Base-by-base conservation (phyloP, 2,888 invertebrate species). In the Elgonia sp. region DNA sequence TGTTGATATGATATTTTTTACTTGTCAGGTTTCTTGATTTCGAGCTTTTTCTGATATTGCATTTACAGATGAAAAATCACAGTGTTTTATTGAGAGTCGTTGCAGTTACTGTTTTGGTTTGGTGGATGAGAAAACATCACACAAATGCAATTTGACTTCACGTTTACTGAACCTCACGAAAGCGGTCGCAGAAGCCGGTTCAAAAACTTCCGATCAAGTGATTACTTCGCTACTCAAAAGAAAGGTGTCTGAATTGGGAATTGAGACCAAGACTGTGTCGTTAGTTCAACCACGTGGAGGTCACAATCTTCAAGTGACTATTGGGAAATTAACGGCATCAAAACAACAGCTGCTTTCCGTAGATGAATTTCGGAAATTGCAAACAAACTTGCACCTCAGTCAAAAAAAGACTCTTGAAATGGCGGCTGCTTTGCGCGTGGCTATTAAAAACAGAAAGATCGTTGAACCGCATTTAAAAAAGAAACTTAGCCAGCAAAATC, bases 381-480 rank as follows among this genome's bases (percentile, higher is more conserved):
- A 67, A 39, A 79, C 79, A 14, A 67, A 40, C 37, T 42, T 50
- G 10, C 50, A 72, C 14, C 37, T 81, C 4, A 57, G 70, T 70
- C 39, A 69, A 81, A 81, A 70, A 10, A 70, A 16, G 6, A 72
- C 72, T 14, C 29, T 70, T 14, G 60, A 46, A 42, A 20, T 70
- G 16, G 81, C 81, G 18, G 16, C 57, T 20, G 67, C 42, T n/a
- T 16, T 70, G n/a, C 81, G 62, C 3, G 10, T 37, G 18, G 29
- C 39, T 20, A 70, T 18, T 7, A 42, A 57, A 42, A 60, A 70
- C 20, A 16, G 2, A 9, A 70, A 67, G 20, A n/a, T 81, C 9
- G 46, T 81, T 37, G 81, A 81, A 81, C 53, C 70, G 7, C 20
- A 70, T 70, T 70, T 81, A 29, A 81, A 70, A 70, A 12, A 57